Conservation (phyloP, 2,797 vertebrate genomes). For the Ibycter americanus region DNA sequence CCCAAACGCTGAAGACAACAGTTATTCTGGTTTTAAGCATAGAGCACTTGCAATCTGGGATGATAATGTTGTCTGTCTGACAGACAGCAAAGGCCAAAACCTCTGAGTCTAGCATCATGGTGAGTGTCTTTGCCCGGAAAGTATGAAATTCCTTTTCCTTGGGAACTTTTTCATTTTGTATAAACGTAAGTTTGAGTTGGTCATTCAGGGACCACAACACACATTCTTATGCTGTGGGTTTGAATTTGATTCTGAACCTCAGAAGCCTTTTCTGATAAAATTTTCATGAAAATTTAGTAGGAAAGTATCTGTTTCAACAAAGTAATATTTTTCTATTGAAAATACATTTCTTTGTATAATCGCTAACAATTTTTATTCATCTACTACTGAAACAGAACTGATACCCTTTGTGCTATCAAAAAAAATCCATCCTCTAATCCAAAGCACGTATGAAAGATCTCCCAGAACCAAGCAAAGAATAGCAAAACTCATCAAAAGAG, state of each 20-base stretch:
- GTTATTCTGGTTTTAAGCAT: neutral
- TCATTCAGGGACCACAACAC: neutral
- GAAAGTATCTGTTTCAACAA: neutral
- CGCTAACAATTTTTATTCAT: neutral
- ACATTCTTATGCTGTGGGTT: neutral
- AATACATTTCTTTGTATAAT: neutral
- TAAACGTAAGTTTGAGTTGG: neutral
- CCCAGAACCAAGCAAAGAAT: neutral
- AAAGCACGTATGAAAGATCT: neutral
- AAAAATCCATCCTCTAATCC: neutral
- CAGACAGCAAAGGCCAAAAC: neutral
- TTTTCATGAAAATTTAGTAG: neutral
- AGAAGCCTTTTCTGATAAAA: neutral
- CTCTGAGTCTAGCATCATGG: neutral
- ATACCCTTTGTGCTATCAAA: neutral
- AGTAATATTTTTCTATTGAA: neutral
- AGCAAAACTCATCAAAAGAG: neutral
- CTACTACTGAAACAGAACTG: neutral
- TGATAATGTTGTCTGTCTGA: neutral
- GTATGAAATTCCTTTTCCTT: neutral
- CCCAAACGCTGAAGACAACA: fast-evolving
- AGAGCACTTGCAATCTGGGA: neutral
- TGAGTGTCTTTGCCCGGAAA: neutral
- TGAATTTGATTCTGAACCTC: neutral
- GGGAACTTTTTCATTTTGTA: neutral